phyloP scores from a whole-genome alignment of 53 echinoderm and acorn worm genomes.

The Holothuria leucospilota region DNA sequence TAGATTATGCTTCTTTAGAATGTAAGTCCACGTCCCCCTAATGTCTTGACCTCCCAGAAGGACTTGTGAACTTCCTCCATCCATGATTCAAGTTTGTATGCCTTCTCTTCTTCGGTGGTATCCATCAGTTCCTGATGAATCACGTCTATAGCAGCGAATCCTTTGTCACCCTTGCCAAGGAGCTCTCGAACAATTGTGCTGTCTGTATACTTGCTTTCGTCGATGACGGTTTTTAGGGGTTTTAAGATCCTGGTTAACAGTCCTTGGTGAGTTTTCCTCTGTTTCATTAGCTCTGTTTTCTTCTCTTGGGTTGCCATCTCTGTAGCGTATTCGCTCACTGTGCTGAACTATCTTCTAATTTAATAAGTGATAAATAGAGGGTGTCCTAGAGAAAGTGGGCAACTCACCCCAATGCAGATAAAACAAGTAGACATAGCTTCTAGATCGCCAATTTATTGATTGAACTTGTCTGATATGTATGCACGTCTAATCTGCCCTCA shows the following conservation, averaged over 20 bases:
- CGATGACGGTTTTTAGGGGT: background rate
- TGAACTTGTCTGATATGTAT: no score
- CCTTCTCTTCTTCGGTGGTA: constrained; percentile 5
- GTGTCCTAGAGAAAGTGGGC: no score
- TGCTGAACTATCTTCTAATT: no score
- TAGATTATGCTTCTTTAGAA: background rate
- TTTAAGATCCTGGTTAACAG: background rate
- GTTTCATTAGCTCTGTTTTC: background rate
- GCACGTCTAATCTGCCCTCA: no score
- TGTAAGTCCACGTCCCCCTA: no score
- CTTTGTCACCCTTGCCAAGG: background rate
- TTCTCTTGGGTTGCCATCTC: background rate
- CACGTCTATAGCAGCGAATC: background rate
- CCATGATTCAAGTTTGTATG: background rate
- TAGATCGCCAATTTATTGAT: no score
- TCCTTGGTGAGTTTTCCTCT: background rate
- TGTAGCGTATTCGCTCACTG: constrained; percentile 24
- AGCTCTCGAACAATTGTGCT: background rate
- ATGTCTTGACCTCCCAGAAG: constrained; percentile 1
- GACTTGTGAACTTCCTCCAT: background rate
- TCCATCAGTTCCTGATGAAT: background rate
- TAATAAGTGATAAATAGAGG: no score
- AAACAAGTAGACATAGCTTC: no score
- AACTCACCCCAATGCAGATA: no score
- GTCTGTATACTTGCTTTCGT: background rate